phyloP scores from a whole-genome alignment of 1,140 invertebrate genomes.

The Drosophila sp. region DNA sequence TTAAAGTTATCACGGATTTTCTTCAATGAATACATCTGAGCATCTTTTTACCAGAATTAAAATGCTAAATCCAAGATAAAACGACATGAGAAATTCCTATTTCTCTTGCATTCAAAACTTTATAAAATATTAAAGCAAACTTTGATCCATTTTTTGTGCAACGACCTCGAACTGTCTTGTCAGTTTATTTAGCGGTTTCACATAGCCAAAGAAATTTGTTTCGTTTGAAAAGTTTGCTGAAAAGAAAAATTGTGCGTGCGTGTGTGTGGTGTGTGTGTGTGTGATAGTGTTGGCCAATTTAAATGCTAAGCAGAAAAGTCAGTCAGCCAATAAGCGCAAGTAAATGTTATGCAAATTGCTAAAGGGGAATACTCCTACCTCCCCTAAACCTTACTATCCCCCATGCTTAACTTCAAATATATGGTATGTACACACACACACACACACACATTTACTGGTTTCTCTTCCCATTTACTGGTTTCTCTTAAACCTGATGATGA shows the following conservation, averaged over 20 bases:
- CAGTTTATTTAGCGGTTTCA: background rate
- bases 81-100: too few relatives aligned
- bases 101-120: too few relatives aligned
- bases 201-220: constrained; percentile 1
- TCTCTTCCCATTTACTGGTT: background rate
- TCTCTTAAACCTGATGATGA: background rate
- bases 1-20: background rate
- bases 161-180: background rate
- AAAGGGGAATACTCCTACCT: constrained; percentile 5
- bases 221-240: constrained; percentile 10
- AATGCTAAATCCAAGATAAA: too few relatives aligned
- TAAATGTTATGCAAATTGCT: constrained; percentile 60
- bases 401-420: background rate
- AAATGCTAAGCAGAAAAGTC: constrained; percentile 46
- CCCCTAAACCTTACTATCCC: background rate
- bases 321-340: constrained; percentile 40
- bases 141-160: background rate
- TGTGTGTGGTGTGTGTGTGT: constrained; percentile 17
- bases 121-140: background rate
- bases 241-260: constrained; percentile 14
- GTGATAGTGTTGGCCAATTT: constrained; percentile 39
- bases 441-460: background rate
- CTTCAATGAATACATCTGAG: too few relatives aligned
- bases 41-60: too few relatives aligned
- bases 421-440: background rate